Percentiles rank a stretch among this genome's conserved stretches.
These are phyloP conservation scores for Pecten maximus DNA, from an alignment of 2,888 invertebrate species.

Conservation along the genomic window DNA sequence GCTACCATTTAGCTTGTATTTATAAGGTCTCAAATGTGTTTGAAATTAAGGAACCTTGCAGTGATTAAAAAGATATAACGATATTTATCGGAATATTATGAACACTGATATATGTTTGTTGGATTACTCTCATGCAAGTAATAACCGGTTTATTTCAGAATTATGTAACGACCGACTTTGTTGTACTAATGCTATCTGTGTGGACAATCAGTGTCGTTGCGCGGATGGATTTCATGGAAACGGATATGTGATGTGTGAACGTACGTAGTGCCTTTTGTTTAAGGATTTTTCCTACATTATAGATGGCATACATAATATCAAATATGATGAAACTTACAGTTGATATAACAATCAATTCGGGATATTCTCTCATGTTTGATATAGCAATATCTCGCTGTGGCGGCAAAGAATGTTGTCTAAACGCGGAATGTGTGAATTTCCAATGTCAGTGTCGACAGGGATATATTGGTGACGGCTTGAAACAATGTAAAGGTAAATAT, in stretches of 20 bases:
- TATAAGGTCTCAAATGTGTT: too few relatives aligned
- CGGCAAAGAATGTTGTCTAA: conserved; percentile 41
- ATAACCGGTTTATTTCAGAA: background rate
- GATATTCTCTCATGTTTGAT: too few relatives aligned
- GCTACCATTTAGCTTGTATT: background rate
- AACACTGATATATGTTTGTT: too few relatives aligned
- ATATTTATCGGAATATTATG: too few relatives aligned
- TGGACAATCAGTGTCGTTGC: background rate
- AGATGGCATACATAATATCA: too few relatives aligned
- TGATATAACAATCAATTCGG: too few relatives aligned
- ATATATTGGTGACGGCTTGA: conserved; percentile 46
- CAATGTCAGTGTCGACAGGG: conserved; percentile 48
- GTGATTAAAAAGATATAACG: too few relatives aligned
- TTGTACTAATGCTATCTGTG: conserved; percentile 17
- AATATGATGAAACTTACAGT: too few relatives aligned
- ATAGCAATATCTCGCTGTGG: conserved; percentile 46
- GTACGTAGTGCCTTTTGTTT: conserved; percentile 38
- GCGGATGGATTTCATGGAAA: conserved; percentile 40
- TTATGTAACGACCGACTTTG: conserved; percentile 35
- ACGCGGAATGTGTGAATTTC: conserved; percentile 49
- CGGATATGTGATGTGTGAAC: conserved; percentile 35
- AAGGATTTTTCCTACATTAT: too few relatives aligned
- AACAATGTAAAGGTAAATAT: background rate
- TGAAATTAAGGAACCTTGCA: too few relatives aligned
- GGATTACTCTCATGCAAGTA: background rate